Base-by-base conservation (phyloP, 2,797 vertebrate genomes). In the Remorina albescens region DNA sequence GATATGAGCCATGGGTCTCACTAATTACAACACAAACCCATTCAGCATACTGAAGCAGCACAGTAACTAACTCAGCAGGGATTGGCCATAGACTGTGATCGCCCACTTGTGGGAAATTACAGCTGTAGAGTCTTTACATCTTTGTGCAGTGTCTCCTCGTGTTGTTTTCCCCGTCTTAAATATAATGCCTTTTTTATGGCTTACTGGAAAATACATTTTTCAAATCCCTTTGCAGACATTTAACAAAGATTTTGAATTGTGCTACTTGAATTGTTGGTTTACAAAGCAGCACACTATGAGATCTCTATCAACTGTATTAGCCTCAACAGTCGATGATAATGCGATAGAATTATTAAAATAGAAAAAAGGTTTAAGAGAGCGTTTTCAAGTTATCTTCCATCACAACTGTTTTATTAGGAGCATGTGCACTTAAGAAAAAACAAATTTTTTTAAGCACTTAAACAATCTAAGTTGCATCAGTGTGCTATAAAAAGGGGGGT, bases 21-120 rank as follows among this genome's bases (percentile, higher is more conserved):
- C 71, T 87, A 86, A 89, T 89, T 89, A 83, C 76, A 81, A 32
- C 65, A 71, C 55, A 80, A 70, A 60, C 66, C 73, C 34, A 37
- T 83, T 77, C 63, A 77, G 32, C 86, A 67, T 23, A 46, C 54
- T 62, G 69, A 76, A 54, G 59, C 69, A 71, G 66, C 76, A 76
- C 76, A 74, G 63, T 74, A 83, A 76, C 50, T 26, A 64, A 32
- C 71, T 68, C 87, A 65, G 71, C 79, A 51, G 88, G 83, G 78
- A 86, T 60, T 0, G 8, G 49, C 57, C 41, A 11, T 49, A 59
- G 47, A 49, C 75, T 58, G 64, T 57, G 73, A 86, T 84, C 66
- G 37, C 83, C 81, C 78, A 85, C 84, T 76, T 83, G 76, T 83
- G 82, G 64, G 2, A 71, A 54, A 47, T 34, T 21, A 36, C 6